Base-by-base conservation (phyloP, 2,888 invertebrate species). In the Drosophila falleni region DNA sequence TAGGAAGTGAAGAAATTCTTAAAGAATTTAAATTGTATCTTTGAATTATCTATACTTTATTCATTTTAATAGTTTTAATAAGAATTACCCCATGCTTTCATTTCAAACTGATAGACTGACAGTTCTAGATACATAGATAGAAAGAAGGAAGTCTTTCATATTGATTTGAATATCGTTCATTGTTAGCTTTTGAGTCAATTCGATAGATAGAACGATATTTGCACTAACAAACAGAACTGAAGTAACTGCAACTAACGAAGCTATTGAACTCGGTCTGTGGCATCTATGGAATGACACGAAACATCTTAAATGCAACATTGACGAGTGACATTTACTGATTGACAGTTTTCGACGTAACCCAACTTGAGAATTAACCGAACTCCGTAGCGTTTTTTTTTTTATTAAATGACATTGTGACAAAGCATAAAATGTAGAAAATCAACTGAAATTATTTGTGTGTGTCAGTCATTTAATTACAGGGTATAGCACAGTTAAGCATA, bases 241-340 rank as follows among this genome's bases (percentile, higher is more conserved):
- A 13, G n/a, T 26, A 53, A 42, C 54, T 31, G 54, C 59, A 66
- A 41, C 74, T 69, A 74, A 74, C 65, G 66, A 75, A 71, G 60
- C 65, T 42, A 63, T 49, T 61, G 66, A 63, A 72, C 66, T 67
- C 63, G 49, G 44, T 35, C 39, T 51, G 13, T 64, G 67, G 64
- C 63, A 64, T 68, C 68, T 60, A 29, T 76, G 66, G 58, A 61
- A 64, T 77, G 80, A 59, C 78, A 77, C 71, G 55, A 54, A 73
- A 70, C 73, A 71, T 68, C 73, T 68, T 77, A 74, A 74, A 77
- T 78, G 78, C 81, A 78, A 74, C 81, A 74, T 74, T 74, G 79
- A 71, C 81, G 31, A 80, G 68, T 80, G 81, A 80, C 79, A 80
- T 77, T 53, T 55, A 61, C 71, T 80, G 79, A 80, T 80, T 80